phyloP scores from a whole-genome alignment of 2,888 invertebrate species.

The Trichogramma evanescens region DNA sequence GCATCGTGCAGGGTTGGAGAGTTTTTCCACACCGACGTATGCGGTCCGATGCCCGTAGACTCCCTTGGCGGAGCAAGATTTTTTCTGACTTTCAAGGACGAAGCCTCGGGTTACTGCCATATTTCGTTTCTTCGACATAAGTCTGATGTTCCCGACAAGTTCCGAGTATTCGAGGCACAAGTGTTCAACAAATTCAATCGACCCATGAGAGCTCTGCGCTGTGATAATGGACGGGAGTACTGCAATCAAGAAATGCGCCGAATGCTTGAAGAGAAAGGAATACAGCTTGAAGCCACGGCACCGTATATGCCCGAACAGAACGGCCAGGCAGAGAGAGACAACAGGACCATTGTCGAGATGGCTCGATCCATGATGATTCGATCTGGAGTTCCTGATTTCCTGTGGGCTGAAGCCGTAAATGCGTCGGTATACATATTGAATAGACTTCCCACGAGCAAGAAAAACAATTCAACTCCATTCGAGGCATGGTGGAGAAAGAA shows the following conservation, averaged over 20 bases:
- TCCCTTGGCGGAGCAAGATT: slow-evolving; percentile 7
- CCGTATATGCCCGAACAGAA: slow-evolving; percentile 33
- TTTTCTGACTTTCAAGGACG: slow-evolving; percentile 11
- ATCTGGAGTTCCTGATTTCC: slow-evolving; percentile 25
- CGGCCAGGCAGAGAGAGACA: slow-evolving; percentile 33
- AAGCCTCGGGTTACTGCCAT: slow-evolving; percentile 4
- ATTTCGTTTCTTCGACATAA: slow-evolving; percentile 12
- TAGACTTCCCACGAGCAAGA: slow-evolving; percentile 20
- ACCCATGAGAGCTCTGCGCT: slow-evolving; percentile 2
- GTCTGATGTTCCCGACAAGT: slow-evolving; percentile 15
- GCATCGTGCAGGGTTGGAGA: slow-evolving; percentile 12
- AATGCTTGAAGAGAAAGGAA: slow-evolving; percentile 24
- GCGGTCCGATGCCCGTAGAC: slow-evolving; percentile 6
- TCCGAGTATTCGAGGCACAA: slow-evolving; percentile 5
- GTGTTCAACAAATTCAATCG: slow-evolving; percentile 12
- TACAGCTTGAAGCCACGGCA: slow-evolving; percentile 26
- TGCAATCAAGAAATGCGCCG: neutral
- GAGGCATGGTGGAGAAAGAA: slow-evolving; percentile 27
- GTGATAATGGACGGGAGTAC: slow-evolving; percentile 15
- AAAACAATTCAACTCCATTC: slow-evolving; percentile 22
- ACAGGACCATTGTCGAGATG: slow-evolving; percentile 35
- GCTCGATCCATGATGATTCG: slow-evolving; percentile 34
- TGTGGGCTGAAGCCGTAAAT: slow-evolving; percentile 40
- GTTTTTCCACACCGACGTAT: slow-evolving; percentile 14
- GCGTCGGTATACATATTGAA: slow-evolving; percentile 37